phyloP scores from a whole-genome alignment of 2,797 vertebrate genomes.

The Nannoperca obscura region DNA sequence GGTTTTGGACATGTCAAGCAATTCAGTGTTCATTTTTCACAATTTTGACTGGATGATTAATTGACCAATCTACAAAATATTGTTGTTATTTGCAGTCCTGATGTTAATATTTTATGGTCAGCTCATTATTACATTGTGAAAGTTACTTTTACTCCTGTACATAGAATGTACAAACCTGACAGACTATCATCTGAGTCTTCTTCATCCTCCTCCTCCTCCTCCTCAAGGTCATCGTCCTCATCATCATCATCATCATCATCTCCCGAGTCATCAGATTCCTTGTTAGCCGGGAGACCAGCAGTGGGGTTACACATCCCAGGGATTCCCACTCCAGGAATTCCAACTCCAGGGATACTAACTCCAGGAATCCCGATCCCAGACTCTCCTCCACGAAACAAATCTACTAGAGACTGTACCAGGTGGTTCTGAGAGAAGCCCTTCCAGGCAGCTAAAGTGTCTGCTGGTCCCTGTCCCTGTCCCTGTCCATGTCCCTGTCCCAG shows the following conservation, averaged over 20 bases:
- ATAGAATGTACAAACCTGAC: constrained; percentile 87
- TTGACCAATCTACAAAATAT: neutral
- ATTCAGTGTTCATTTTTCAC: neutral
- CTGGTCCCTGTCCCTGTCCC: constrained; percentile 59
- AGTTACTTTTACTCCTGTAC: neutral
- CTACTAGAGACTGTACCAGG: constrained; percentile 90
- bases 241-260: constrained; percentile 93
- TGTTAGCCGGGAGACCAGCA: constrained; percentile 90
- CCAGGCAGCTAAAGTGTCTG: constrained; percentile 83
- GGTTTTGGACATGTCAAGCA: neutral
- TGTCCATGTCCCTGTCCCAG: constrained; percentile 58
- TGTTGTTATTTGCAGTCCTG: neutral
- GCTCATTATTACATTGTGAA: constrained; percentile 13
- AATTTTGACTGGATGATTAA: neutral
- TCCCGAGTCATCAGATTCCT: constrained; percentile 97
- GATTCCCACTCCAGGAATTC: constrained; percentile 80
- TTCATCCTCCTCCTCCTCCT: constrained; percentile 95
- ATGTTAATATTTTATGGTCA: neutral
- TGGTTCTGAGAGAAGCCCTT: constrained; percentile 91
- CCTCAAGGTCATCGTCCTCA: constrained; percentile 93
- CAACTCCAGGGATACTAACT: constrained; percentile 80
- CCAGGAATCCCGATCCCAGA: constrained; percentile 83
- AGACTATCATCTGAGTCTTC: constrained; percentile 96
- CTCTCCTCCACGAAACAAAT: constrained; percentile 94
- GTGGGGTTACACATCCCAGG: constrained; percentile 80